These are phyloP conservation scores for Trichopria drosophilae DNA, from an alignment of 2,888 invertebrate species.

Conservation along the genomic window DNA sequence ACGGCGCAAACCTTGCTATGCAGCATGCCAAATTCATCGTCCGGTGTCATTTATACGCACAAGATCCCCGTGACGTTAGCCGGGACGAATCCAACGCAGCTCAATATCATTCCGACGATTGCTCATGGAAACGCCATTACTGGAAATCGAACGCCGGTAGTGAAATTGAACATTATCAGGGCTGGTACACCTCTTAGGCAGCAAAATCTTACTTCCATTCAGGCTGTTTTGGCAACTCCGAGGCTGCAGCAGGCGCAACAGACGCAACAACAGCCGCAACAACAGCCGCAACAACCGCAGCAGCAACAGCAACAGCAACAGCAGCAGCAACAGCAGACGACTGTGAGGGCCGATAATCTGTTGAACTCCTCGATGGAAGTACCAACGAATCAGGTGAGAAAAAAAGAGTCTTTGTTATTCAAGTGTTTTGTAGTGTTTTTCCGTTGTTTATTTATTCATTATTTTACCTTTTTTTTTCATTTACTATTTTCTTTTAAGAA, in stretches of 20 bases:
- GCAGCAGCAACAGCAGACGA: conserved; percentile 57
- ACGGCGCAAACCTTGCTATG: conserved; percentile 48
- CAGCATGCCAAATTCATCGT: conserved; percentile 42
- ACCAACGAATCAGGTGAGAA: too few relatives aligned
- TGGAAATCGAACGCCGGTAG: conserved; percentile 53
- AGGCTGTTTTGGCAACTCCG: conserved; percentile 48
- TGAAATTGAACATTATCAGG: conserved; percentile 55
- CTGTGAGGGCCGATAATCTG: conserved; percentile 42
- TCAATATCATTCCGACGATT: conserved; percentile 53
- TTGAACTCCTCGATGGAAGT: conserved; percentile 50
- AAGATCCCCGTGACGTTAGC: conserved; percentile 69
- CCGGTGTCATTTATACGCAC: conserved; percentile 72
- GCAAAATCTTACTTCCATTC: conserved; percentile 48
- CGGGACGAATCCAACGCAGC: conserved; percentile 52
- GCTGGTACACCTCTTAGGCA: conserved; percentile 43
- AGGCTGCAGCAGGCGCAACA: conserved; percentile 45
- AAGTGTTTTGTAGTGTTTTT: too few relatives aligned
- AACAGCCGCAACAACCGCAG: conserved; percentile 64
- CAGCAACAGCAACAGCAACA: conserved; percentile 60
- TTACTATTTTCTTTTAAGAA: too few relatives aligned
- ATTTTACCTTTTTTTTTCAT: too few relatives aligned
- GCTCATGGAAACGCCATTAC: conserved; percentile 46
- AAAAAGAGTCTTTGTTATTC: too few relatives aligned
- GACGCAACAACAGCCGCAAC: conserved; percentile 48
- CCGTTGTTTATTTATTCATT: too few relatives aligned